A percentile compares a stretch with the other conserved stretches of the same genome.
Evolutionary conservation across 2,113 vertebrate species (phyloP).

Genomic region (Asarcornis scutulata): DNA sequence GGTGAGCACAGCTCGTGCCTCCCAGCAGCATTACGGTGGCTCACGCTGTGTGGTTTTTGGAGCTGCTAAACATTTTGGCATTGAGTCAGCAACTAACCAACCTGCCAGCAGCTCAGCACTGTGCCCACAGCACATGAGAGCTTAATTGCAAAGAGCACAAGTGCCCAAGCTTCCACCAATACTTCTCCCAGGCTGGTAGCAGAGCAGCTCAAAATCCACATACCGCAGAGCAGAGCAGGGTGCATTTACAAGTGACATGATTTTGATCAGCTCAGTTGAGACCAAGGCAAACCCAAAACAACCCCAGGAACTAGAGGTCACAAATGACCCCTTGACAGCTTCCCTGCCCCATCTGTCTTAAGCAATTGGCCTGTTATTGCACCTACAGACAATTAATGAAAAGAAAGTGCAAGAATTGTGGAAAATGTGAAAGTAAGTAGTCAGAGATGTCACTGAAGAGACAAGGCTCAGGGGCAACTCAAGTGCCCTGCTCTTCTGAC

Average conservation of each 20-base stretch:
- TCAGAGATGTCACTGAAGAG: not conserved
- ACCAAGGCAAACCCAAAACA: not conserved
- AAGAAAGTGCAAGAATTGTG: not conserved
- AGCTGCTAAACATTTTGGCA: not conserved
- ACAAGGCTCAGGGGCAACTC: not conserved
- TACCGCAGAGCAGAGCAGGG: not conserved
- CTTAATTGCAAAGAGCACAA: not conserved
- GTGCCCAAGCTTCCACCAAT: rapidly evolving
- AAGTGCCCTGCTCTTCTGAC: not conserved
- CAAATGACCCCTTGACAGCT: not conserved
- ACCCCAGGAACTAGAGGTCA: not conserved
- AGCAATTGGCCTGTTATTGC: not conserved
- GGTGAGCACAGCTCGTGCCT: not conserved
- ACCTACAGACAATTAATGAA: not conserved
- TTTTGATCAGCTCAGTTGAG: not conserved
- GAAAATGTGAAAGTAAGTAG: not conserved
- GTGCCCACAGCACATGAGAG: rapidly evolving
- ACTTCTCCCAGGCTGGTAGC: not conserved
- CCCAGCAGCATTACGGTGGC: not conserved
- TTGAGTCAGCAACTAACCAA: not conserved
- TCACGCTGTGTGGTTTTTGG: not conserved
- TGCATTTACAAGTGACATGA: not conserved
- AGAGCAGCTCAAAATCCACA: not conserved
- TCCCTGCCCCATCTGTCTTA: not conserved
- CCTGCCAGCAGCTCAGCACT: not conserved